These are phyloP conservation scores for Ryuthela nishihirai DNA, from an alignment of 2,888 invertebrate species.

Conservation along the genomic window DNA sequence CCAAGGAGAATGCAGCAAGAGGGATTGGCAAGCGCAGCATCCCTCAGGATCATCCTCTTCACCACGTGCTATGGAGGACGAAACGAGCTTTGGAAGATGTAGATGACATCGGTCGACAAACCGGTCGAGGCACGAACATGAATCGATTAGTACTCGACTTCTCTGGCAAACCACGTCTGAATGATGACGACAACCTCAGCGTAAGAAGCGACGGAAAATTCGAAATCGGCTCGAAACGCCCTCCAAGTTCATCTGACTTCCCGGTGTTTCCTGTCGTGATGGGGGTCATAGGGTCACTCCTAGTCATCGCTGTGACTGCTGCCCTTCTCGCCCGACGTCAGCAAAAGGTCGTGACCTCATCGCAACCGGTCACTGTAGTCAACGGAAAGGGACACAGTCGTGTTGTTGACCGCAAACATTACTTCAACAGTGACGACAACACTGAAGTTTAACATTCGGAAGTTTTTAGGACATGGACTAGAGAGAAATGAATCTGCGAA, in stretches of 20 bases:
- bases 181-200: not conserved
- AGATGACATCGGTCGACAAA: not conserved
- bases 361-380: conserved; percentile 8
- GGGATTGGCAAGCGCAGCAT: conserved; percentile 38
- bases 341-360: not conserved
- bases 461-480: too few relatives aligned
- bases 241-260: not conserved
- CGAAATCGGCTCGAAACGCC: not conserved
- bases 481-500: too few relatives aligned
- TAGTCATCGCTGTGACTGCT: conserved; percentile 25
- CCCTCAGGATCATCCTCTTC: not conserved
- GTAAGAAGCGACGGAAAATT: not conserved
- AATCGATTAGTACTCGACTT: conserved; percentile 35
- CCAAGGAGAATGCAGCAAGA: conserved; percentile 26
- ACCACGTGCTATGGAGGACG: not conserved
- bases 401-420: conserved; percentile 5
- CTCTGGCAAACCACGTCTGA: too few relatives aligned
- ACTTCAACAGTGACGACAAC: conserved; percentile 4
- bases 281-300: conserved; percentile 14
- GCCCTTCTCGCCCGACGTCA: conserved; percentile 6
- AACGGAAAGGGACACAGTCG: conserved; percentile 10
- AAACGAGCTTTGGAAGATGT: not conserved
- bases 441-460: conserved; percentile 24
- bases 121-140: conserved; percentile 41
- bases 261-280: conserved; percentile 9